Evolutionary conservation across 2,888 invertebrate species (phyloP).

Genomic region (Trimorus sp.): DNA sequence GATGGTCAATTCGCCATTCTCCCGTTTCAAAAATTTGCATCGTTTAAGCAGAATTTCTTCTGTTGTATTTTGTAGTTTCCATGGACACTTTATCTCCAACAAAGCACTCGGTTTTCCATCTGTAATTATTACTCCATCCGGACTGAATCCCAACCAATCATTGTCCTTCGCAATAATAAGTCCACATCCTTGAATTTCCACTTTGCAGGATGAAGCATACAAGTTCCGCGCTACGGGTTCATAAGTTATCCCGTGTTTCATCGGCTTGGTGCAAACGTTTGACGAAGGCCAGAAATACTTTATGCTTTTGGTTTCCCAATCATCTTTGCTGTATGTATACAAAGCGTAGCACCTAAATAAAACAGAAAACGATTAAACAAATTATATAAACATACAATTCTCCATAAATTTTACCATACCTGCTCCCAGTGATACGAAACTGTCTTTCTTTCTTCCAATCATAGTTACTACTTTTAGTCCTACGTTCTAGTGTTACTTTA

Average conservation of each 20-base stretch:
- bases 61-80: background rate
- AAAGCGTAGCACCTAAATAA: constrained; percentile 1
- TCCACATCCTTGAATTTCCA: constrained; percentile 25
- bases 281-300: constrained; percentile 48
- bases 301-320: constrained; percentile 35
- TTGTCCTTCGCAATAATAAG: constrained; percentile 22
- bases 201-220: background rate
- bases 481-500: constrained; percentile 26
- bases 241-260: constrained; percentile 24
- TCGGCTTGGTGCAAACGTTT: constrained; percentile 21
- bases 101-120: background rate
- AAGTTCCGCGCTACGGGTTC: constrained; percentile 23
- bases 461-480: constrained; percentile 21
- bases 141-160: constrained; percentile 29
- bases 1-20: background rate
- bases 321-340: constrained; percentile 30
- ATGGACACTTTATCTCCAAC: constrained; percentile 36
- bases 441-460: constrained; percentile 47
- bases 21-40: constrained; percentile 8
- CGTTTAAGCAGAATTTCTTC: background rate
- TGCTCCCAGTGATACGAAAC: constrained; percentile 51
- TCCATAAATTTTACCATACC: constrained; percentile 10
- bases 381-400: background rate
- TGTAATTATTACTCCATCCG: constrained; percentile 32
- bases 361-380: background rate